phyloP scores from a whole-genome alignment of 2,797 vertebrate species.

The Myotis planiceps region DNA sequence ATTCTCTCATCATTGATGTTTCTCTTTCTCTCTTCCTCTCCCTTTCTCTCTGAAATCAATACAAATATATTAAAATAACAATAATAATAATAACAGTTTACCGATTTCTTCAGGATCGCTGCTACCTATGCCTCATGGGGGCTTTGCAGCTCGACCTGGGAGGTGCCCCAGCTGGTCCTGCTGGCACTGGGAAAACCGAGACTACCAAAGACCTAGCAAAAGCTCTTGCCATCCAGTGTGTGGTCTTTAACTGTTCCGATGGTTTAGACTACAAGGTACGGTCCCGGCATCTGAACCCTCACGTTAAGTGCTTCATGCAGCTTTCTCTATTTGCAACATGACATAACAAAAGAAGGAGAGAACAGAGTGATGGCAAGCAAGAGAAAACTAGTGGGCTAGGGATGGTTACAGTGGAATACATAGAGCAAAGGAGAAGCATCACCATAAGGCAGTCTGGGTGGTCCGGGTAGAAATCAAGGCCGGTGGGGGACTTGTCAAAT shows the following conservation, averaged over 20 bases:
- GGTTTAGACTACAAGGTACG: constrained; percentile 94
- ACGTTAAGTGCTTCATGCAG: not conserved
- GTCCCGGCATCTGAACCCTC: not conserved
- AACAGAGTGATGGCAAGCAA: not conserved
- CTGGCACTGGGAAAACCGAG: constrained; percentile 94
- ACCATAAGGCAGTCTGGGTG: not conserved
- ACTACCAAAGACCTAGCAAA: constrained; percentile 94
- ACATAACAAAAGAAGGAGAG: not conserved
- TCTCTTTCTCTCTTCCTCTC: too few species aligned
- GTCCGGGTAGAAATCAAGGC: not conserved
- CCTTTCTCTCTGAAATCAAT: too few species aligned
- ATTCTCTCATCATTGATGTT: too few species aligned
- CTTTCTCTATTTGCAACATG: not conserved
- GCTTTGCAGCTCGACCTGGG: constrained; percentile 93
- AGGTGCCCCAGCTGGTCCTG: constrained; percentile 93
- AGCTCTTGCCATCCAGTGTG: constrained; percentile 93
- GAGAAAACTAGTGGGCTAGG: not conserved
- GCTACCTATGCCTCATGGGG: constrained; percentile 95
- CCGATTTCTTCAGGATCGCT: constrained; percentile 89
- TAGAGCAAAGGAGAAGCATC: not conserved
- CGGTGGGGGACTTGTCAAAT: not conserved
- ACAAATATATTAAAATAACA: too few species aligned
- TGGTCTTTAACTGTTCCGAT: constrained; percentile 95
- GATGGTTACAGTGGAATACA: not conserved
- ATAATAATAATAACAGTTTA: not conserved